Evolutionary conservation across 2,113 vertebrate genomes (phyloP).

Genomic region (Daboia siamensis): DNA sequence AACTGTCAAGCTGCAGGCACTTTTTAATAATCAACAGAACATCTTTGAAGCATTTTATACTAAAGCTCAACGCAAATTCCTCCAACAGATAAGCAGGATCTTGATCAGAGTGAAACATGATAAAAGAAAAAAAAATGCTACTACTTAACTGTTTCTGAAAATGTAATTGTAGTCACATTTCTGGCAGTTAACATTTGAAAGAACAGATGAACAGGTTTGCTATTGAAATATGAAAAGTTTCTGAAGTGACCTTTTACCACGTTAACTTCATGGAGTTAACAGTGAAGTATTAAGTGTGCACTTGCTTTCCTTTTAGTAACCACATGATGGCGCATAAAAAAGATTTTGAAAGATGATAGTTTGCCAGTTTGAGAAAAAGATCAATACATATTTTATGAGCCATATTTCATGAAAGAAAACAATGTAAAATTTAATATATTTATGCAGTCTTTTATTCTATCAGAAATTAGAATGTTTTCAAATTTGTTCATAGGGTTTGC

Average conservation of each 20-base stretch:
- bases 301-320: constrained; percentile 21
- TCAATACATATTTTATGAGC: neutral
- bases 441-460: neutral
- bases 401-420: constrained; percentile 11
- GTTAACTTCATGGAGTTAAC: neutral
- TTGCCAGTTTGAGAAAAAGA: neutral
- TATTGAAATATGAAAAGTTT: neutral
- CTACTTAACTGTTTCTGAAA: neutral
- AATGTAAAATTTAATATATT: neutral
- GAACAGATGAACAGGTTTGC: neutral
- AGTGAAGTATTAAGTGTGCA: neutral
- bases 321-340: constrained; percentile 19
- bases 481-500: neutral
- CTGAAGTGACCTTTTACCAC: neutral
- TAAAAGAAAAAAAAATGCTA: neutral
- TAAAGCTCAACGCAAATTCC: neutral
- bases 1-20: neutral
- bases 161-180: neutral
- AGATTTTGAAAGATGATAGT: neutral
- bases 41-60: neutral
- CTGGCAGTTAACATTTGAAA: neutral
- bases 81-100: neutral
- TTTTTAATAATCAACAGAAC: neutral
- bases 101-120: neutral
- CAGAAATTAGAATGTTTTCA: neutral